A percentile compares a stretch with the other conserved stretches of the same genome.
These are phyloP conservation scores for Porites evermanni DNA, from an alignment of 92 coral and sea anemone genomes.

Conservation along the genomic window DNA sequence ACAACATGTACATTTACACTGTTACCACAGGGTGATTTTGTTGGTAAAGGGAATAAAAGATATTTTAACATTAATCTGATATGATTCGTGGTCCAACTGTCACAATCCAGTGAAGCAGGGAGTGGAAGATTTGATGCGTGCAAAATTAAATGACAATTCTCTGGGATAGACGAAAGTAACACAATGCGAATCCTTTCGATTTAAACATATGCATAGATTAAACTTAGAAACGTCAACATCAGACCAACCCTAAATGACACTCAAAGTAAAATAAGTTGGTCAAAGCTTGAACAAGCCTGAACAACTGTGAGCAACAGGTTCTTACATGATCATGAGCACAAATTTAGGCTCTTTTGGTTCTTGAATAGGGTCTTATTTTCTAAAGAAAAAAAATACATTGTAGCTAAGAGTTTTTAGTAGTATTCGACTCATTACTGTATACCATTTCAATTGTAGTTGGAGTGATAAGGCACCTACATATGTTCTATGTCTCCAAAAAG, in stretches of 20 bases:
- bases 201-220: constrained; percentile 22
- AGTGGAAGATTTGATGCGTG: constrained; percentile 25
- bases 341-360: too few relatives aligned
- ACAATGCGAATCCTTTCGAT: constrained; percentile 15
- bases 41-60: constrained; percentile 9
- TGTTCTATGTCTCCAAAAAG: too few relatives aligned
- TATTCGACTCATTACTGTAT: too few relatives aligned
- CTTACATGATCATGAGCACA: too few relatives aligned
- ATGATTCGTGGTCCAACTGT: constrained; percentile 11
- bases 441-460: too few relatives aligned
- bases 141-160: constrained; percentile 18
- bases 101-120: constrained; percentile 20
- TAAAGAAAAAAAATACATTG: too few relatives aligned
- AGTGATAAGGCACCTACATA: too few relatives aligned
- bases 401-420: too few relatives aligned
- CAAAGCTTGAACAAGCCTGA: constrained; percentile 26
- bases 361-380: too few relatives aligned
- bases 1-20: neutral
- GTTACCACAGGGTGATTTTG: constrained; percentile 9
- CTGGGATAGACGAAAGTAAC: constrained; percentile 21
- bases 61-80: constrained; percentile 15
- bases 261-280: constrained; percentile 17
- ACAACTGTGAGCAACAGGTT: constrained; percentile 17
- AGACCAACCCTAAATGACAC: constrained; percentile 21
- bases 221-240: constrained; percentile 13